These are phyloP conservation scores for Scaptomyza flava DNA, from an alignment of 2,888 invertebrate genomes.

Conservation along the genomic window DNA sequence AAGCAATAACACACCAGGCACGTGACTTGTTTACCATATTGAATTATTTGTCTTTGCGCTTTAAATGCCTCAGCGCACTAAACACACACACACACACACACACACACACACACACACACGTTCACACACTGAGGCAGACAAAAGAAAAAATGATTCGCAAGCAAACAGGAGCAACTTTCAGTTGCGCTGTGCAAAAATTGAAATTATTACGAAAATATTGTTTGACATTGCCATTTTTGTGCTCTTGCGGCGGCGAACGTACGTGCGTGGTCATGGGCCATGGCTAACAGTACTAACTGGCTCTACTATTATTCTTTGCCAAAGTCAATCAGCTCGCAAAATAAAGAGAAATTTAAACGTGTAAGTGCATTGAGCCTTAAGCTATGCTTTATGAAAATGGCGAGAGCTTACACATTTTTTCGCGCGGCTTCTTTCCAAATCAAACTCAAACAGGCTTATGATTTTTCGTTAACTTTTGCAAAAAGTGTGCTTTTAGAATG, in stretches of 20 bases:
- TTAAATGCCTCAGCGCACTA: conserved; percentile 58
- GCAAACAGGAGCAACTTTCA: conserved; percentile 37
- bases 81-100: conserved; percentile 4
- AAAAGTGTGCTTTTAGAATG: background rate
- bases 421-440: background rate
- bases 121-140: conserved; percentile 10
- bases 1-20: conserved; percentile 73
- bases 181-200: conserved; percentile 50
- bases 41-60: conserved; percentile 74
- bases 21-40: conserved; percentile 82
- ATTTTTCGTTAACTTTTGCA: background rate
- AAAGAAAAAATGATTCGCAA: background rate
- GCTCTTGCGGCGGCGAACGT: conserved; percentile 15
- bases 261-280: conserved; percentile 36
- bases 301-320: background rate
- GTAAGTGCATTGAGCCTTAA: conserved; percentile 23
- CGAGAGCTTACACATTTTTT: background rate
- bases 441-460: background rate
- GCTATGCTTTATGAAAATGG: conserved; percentile 8
- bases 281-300: conserved; percentile 22
- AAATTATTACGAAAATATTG: conserved; percentile 64
- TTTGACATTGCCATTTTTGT: conserved; percentile 47
- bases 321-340: conserved; percentile 40
- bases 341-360: conserved; percentile 14
- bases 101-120: conserved; percentile 3